phyloP scores from a whole-genome alignment of 1,140 invertebrate species.

The Portunus trituberculatus region DNA sequence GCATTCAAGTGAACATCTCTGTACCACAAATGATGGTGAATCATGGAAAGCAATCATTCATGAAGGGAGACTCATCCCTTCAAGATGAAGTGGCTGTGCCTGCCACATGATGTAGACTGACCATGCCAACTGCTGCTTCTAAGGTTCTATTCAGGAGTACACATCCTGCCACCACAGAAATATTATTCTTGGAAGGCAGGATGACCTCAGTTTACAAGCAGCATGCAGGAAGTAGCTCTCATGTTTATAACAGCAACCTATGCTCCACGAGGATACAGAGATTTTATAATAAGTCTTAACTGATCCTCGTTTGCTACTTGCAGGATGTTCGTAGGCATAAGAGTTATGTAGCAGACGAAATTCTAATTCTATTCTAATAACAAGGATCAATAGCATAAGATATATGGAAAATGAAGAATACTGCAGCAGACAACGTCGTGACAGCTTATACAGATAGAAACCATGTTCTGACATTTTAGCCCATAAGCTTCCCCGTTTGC shows the following conservation, averaged over 20 bases:
- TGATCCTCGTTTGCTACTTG: slow-evolving; percentile 14
- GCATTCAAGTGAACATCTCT: not conserved
- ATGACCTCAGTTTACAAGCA: slow-evolving; percentile 34
- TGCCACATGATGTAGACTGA: slow-evolving; percentile 53
- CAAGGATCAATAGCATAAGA: slow-evolving; percentile 56
- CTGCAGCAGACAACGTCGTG: slow-evolving; percentile 61
- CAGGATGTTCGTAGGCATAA: slow-evolving; percentile 30
- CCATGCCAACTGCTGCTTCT: slow-evolving; percentile 38
- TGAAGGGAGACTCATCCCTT: slow-evolving; percentile 39
- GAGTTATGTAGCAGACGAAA: slow-evolving; percentile 31
- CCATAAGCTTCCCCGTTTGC: not conserved
- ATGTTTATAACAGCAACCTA: slow-evolving; percentile 16
- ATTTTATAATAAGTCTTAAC: slow-evolving; percentile 15
- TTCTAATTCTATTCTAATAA: slow-evolving; percentile 66
- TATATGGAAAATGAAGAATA: slow-evolving; percentile 45
- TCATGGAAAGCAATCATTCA: not conserved
- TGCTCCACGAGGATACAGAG: not conserved
- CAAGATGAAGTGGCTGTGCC: slow-evolving; percentile 41
- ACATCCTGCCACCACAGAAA: slow-evolving; percentile 71
- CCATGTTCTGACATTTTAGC: not conserved
- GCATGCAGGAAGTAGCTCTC: not conserved
- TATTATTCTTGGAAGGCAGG: slow-evolving; percentile 39
- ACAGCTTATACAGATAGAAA: slow-evolving; percentile 28
- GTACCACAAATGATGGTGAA: not conserved
- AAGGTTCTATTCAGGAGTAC: slow-evolving; percentile 68